Conservation (phyloP, 2,888 invertebrate species). For the Calameuta filiformis region DNA sequence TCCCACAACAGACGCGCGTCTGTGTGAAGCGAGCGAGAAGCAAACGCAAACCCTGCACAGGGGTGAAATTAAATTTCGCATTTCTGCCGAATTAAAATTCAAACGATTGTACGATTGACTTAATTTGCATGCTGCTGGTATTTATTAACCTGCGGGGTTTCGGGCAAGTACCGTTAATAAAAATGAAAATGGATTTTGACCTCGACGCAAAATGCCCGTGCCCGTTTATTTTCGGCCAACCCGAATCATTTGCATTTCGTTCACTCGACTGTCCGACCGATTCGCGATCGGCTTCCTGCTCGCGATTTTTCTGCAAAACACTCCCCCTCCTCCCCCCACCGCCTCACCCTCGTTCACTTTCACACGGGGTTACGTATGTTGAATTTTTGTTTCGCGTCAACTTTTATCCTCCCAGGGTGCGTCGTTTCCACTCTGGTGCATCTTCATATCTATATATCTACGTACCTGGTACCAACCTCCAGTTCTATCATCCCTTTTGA, state of each 20-base stretch:
- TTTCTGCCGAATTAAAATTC: conserved; percentile 45
- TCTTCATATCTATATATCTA: neutral
- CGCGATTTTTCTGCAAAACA: neutral
- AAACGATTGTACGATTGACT: conserved; percentile 42
- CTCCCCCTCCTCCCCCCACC: too few relatives aligned
- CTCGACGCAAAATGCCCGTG: conserved; percentile 26
- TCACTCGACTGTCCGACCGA: neutral
- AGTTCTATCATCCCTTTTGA: neutral
- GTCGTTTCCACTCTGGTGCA: neutral
- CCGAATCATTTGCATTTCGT: neutral
- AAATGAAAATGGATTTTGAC: conserved; percentile 30
- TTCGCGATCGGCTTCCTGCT: neutral
- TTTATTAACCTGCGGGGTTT: conserved; percentile 37
- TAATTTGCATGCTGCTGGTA: conserved; percentile 41
- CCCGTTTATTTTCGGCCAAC: conserved; percentile 24
- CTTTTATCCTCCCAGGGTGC: neutral
- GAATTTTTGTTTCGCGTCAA: neutral
- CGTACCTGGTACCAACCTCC: neutral
- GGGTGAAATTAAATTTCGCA: conserved; percentile 35
- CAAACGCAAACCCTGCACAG: neutral
- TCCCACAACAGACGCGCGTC: neutral
- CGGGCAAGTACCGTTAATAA: conserved; percentile 21
- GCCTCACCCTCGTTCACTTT: too few relatives aligned
- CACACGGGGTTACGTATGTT: neutral
- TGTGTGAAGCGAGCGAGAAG: neutral